A percentile compares a stretch with the other conserved stretches of the same genome.
phyloP scores from a whole-genome alignment of 2,888 invertebrate species.

The Platycnemis pennipes region DNA sequence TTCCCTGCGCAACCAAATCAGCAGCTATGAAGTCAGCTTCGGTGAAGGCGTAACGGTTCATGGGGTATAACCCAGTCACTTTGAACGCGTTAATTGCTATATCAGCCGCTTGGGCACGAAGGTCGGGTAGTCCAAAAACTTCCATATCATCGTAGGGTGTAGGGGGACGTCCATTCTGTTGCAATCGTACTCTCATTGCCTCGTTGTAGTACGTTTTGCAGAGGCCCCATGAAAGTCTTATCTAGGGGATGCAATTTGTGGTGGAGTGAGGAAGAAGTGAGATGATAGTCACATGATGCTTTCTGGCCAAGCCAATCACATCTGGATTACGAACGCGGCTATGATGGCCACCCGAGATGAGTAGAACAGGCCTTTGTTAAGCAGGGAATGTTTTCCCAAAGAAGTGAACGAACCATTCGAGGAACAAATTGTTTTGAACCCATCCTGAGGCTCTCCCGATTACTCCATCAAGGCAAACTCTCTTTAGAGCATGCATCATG shows the following conservation, averaged over 20 bases:
- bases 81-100: too few relatives aligned
- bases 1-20: too few relatives aligned
- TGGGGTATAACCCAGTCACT: too few relatives aligned
- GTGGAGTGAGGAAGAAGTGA: constrained; percentile 76
- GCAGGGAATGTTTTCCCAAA: neutral
- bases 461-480: too few relatives aligned
- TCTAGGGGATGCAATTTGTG: constrained; percentile 77
- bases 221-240: constrained; percentile 76
- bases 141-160: too few relatives aligned
- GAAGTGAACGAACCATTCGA: constrained; percentile 70
- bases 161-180: too few relatives aligned
- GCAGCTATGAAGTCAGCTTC: too few relatives aligned
- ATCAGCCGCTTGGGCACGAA: too few relatives aligned
- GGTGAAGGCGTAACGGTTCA: too few relatives aligned
- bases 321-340: constrained; percentile 75
- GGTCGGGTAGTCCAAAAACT: too few relatives aligned
- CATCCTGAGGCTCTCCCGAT: constrained; percentile 73
- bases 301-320: constrained; percentile 74
- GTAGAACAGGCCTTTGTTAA: constrained; percentile 71
- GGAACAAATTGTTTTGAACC: constrained; percentile 75
- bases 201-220: constrained; percentile 76
- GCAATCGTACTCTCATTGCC: too few relatives aligned
- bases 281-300: constrained; percentile 75
- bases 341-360: constrained; percentile 75
- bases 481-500: too few relatives aligned